phyloP scores from a whole-genome alignment of 1,140 invertebrate species.

The Drosophila lini region DNA sequence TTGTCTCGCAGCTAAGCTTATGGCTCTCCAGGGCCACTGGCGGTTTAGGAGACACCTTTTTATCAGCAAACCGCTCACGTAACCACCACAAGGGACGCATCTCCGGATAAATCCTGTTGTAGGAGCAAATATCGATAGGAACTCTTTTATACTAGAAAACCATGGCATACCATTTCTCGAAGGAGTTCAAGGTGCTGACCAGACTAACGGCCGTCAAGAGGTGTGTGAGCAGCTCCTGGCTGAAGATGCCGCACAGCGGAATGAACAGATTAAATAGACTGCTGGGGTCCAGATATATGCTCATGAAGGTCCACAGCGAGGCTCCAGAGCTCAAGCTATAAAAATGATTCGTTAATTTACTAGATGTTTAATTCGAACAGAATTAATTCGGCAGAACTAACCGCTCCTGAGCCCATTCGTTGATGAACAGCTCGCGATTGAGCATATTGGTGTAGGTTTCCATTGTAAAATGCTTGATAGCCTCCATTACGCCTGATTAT shows the following conservation, averaged over 20 bases:
- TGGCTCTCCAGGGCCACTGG: slow-evolving; percentile 48
- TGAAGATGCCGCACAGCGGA: slow-evolving; percentile 60
- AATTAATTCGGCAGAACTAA: background rate
- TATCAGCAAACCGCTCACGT: slow-evolving; percentile 51
- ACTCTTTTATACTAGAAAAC: background rate
- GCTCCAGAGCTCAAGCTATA: slow-evolving; percentile 41
- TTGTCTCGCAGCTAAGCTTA: slow-evolving; percentile 70
- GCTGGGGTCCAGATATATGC: slow-evolving; percentile 46
- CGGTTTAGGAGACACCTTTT: background rate
- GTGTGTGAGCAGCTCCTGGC: slow-evolving; percentile 56
- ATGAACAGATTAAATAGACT: slow-evolving; percentile 59
- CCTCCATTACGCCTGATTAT: slow-evolving; percentile 19
- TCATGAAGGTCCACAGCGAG: slow-evolving; percentile 49
- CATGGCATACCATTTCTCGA: slow-evolving; percentile 66
- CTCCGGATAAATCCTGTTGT: slow-evolving; percentile 64
- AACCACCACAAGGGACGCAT: slow-evolving; percentile 71
- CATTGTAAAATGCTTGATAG: slow-evolving; percentile 4
- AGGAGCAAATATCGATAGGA: background rate
- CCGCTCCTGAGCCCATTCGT: slow-evolving; percentile 71
- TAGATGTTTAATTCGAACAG: too few relatives aligned
- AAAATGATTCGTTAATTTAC: background rate
- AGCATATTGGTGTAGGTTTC: slow-evolving; percentile 46
- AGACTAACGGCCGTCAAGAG: slow-evolving; percentile 49
- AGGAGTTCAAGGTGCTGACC: slow-evolving; percentile 56
- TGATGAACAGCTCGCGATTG: slow-evolving; percentile 52